Percentiles rank a stretch among this genome's conserved stretches.
Evolutionary conservation across 2,888 invertebrate species (phyloP).

Genomic region (Catocala nupta): DNA sequence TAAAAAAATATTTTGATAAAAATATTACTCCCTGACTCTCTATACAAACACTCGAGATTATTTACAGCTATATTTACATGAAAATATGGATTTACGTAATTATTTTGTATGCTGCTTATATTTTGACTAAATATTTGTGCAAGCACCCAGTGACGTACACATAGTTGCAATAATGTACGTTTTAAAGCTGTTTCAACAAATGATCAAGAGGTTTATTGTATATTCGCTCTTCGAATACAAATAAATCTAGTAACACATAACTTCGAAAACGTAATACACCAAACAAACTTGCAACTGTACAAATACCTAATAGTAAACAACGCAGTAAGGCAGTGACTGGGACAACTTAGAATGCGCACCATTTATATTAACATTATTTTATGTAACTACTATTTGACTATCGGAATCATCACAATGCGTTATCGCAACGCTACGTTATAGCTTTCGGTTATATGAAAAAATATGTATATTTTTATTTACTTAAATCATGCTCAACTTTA

Average conservation of each 20-base stretch:
- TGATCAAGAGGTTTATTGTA: constrained; percentile 24
- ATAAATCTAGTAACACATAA: constrained; percentile 23
- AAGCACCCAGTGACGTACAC: constrained; percentile 40
- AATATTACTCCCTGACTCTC: constrained; percentile 77
- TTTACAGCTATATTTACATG: constrained; percentile 77
- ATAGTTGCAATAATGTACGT: constrained; percentile 24
- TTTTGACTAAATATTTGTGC: constrained; percentile 56
- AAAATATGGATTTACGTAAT: constrained; percentile 43
- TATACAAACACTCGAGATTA: constrained; percentile 75
- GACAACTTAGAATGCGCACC: constrained; percentile 19
- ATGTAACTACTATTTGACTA: constrained; percentile 23
- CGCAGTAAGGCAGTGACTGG: constrained; percentile 46
- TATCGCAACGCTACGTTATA: constrained; percentile 20
- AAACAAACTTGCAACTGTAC: constrained; percentile 26
- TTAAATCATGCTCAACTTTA: constrained; percentile 35
- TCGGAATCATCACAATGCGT: constrained; percentile 30
- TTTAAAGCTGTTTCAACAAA: constrained; percentile 40
- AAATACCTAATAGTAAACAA: constrained; percentile 38
- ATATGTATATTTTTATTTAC: constrained; percentile 17
- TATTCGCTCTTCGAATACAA: constrained; percentile 18
- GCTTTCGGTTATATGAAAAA: constrained; percentile 17
- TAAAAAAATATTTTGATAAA: constrained; percentile 83
- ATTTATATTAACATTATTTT: constrained; percentile 6
- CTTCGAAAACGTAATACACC: constrained; percentile 16
- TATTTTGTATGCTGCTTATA: constrained; percentile 15